These are phyloP conservation scores for Amphiprion clarkii DNA, from an alignment of 2,797 vertebrate genomes.

Conservation along the genomic window DNA sequence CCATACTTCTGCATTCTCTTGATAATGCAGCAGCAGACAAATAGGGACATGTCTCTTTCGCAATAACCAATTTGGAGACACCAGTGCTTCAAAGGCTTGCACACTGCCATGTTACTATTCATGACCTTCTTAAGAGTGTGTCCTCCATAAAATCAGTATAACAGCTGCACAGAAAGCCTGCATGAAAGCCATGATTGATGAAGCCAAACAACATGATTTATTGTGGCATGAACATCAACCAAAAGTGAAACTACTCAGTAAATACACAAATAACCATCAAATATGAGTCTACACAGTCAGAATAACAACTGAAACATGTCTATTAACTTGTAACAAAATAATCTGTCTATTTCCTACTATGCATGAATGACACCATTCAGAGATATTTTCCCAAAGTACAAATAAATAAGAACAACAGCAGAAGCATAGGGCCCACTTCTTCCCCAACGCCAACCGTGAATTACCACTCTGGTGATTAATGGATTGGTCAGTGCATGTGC, in stretches of 20 bases:
- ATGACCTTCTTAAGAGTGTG: conserved; percentile 75
- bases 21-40: conserved; percentile 81
- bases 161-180: conserved; percentile 22
- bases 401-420: conserved; percentile 28
- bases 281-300: background rate
- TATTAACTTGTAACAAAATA: background rate
- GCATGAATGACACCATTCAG: conserved; percentile 13
- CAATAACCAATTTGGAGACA: conserved; percentile 51
- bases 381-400: conserved; percentile 17
- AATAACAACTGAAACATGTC: background rate
- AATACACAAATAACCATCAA: conserved; percentile 13
- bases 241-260: conserved; percentile 15
- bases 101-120: conserved; percentile 54
- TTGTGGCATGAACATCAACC: conserved; percentile 10
- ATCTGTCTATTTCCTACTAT: background rate
- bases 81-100: conserved; percentile 66
- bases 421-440: background rate
- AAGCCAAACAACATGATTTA: background rate
- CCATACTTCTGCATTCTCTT: conserved; percentile 75
- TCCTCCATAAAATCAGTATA: conserved; percentile 54
- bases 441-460: conserved; percentile 16
- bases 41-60: conserved; percentile 61
- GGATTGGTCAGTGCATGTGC: conserved; percentile 26
- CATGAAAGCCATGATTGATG: background rate
- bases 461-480: conserved; percentile 30